phyloP scores from a whole-genome alignment of 2,888 invertebrate genomes.

The Lycocerus yunnanus region DNA sequence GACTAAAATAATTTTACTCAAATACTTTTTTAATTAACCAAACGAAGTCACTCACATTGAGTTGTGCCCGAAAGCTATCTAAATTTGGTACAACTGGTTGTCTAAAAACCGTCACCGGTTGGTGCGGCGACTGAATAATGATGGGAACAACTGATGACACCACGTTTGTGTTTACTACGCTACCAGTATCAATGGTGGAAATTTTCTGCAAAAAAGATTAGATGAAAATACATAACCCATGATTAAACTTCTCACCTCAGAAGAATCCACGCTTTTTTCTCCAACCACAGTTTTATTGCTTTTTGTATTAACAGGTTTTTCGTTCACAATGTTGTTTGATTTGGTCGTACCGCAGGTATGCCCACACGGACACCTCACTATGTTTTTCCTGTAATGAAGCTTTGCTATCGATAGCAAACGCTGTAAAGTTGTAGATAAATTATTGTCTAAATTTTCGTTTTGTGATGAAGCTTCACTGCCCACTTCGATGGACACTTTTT shows the following conservation, averaged over 20 bases:
- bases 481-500: not conserved
- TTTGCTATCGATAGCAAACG: conserved; percentile 63
- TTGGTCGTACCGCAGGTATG: conserved; percentile 56
- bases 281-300: conserved; percentile 1
- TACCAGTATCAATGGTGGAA: not conserved
- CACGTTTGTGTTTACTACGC: not conserved
- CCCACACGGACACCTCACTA: conserved; percentile 61
- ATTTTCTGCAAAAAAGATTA: conserved; percentile 7
- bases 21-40: not conserved
- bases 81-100: conserved; percentile 39
- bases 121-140: conserved; percentile 27
- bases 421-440: conserved; percentile 54
- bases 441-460: conserved; percentile 27
- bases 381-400: conserved; percentile 50
- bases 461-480: conserved; percentile 12
- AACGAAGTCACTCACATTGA: conserved; percentile 51
- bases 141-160: conserved; percentile 16
- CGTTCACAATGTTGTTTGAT: conserved; percentile 3
- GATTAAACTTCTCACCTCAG: not conserved
- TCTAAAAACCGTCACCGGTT: conserved; percentile 37
- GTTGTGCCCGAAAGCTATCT: conserved; percentile 56
- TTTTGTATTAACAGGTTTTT: conserved; percentile 4
- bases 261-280: conserved; percentile 1
- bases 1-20: conserved; percentile 36
- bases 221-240: not conserved